Evolutionary conservation across 2,888 invertebrate genomes (phyloP), one percentile per base, ranked within the genome.

Genomic region (Chrysolina haemoptera): DNA sequence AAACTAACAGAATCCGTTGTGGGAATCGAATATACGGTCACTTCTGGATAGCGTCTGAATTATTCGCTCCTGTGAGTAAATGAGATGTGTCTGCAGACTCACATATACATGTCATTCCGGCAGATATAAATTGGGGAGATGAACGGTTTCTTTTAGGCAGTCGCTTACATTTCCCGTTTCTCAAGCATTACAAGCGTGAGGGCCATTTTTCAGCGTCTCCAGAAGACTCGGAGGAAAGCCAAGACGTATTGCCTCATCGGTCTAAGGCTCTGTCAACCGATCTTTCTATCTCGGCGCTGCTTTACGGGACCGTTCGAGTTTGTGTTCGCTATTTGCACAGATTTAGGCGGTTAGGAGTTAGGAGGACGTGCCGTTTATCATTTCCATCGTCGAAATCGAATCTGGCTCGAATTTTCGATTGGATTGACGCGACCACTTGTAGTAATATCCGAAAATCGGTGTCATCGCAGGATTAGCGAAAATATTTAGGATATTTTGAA

Each of bases 1-100:
- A 5, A n/a, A n/a, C 76, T 79, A 80, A 85, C 68, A 71, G 71
- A 62, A 63, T 48, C 55, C 82, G 81, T 81, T 82, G 84, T 85
- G 85, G 85, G 86, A 86, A 85, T 84, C 85, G 85, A 85, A 87
- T 87, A 86, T 87, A 87, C 86, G 85, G 82, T 66, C 84, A 86
- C 85, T 86, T 85, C 84, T 83, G 82, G 83, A 89, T 89, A 89
- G 89, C 89, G 89, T 89, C 88, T 88, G 89, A 90, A 89, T 89
- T 89, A 89, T 89, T 88, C 88, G 76, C 69, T 72, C 70, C 68
- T 62, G 35, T 62, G 74, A 70, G 70, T 74, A 77, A 78, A 77
- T 78, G 78, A 80, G 79, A 80, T 72, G 89, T 89, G 89, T 89
- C 88, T 88, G 82, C 85, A 81, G 81, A 83, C 84, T 85, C 84